Conservation (phyloP, 2,888 invertebrate genomes). For the Protodeltote pygarga region DNA sequence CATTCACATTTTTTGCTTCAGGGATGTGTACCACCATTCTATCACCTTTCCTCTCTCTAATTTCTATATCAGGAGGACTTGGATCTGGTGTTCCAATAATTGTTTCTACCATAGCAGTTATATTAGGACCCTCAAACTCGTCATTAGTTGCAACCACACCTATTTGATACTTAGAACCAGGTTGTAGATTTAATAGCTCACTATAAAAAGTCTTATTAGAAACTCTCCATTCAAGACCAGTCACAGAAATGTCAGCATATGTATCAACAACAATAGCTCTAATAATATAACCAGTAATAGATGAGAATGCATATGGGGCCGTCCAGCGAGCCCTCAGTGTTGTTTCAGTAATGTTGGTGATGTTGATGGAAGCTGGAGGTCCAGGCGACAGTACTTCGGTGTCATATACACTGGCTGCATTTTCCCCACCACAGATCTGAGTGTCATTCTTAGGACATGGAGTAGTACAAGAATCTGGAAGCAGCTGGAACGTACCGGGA, state of each 20-base stretch:
- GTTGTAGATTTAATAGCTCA: conserved; percentile 89
- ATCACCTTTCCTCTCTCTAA: conserved; percentile 87
- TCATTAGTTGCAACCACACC: conserved; percentile 89
- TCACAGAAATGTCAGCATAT: conserved; percentile 83
- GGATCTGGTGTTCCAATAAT: conserved; percentile 91
- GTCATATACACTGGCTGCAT: conserved; percentile 89
- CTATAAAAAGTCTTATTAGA: conserved; percentile 86
- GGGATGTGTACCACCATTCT: conserved; percentile 90
- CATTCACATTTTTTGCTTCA: conserved; percentile 91
- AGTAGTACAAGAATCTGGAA: conserved; percentile 80
- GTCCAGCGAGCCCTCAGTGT: conserved; percentile 88
- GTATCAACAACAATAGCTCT: conserved; percentile 85
- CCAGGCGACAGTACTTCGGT: conserved; percentile 89
- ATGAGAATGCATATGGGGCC: conserved; percentile 83
- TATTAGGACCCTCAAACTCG: conserved; percentile 87
- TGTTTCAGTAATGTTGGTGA: conserved; percentile 88
- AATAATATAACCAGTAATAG: conserved; percentile 86
- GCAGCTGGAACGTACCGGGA: conserved; percentile 76
- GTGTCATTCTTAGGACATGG: conserved; percentile 88
- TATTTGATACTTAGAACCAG: conserved; percentile 92
- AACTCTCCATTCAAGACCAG: conserved; percentile 86
- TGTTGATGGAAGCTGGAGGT: conserved; percentile 88
- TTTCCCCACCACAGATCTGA: conserved; percentile 89
- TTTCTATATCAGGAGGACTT: conserved; percentile 89
- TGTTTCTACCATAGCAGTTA: conserved; percentile 88